Evolutionary conservation across 2,797 vertebrate genomes (phyloP).

Genomic region (Saxicola maurus): DNA sequence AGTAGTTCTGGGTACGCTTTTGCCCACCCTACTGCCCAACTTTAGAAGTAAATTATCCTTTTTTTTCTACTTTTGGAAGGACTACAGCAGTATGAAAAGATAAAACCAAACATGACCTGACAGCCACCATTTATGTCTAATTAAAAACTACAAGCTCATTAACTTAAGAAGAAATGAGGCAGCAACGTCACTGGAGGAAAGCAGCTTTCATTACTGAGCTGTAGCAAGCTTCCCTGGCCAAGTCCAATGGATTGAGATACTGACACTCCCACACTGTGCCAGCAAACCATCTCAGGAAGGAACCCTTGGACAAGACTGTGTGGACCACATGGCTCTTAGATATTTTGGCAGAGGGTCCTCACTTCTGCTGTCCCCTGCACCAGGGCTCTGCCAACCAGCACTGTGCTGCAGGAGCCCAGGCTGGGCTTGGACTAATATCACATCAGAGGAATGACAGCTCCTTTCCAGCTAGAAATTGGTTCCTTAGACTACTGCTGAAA

Average conservation of each 20-base stretch:
- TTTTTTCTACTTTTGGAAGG: not conserved
- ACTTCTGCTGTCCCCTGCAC: not conserved
- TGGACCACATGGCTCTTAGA: fast-evolving
- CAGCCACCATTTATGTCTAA: not conserved
- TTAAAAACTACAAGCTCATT: slow-evolving; percentile 31
- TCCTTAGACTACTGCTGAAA: not conserved
- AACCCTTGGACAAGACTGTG: not conserved
- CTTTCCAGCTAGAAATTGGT: not conserved
- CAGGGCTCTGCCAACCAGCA: not conserved
- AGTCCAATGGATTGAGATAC: fast-evolving
- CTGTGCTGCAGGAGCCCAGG: fast-evolving
- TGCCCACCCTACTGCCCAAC: not conserved
- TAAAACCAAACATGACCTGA: not conserved
- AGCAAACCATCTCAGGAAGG: not conserved
- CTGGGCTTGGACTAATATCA: not conserved
- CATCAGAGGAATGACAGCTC: fast-evolving
- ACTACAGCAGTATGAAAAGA: not conserved
- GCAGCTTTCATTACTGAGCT: slow-evolving; percentile 1
- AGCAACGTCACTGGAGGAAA: not conserved
- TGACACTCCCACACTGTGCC: not conserved
- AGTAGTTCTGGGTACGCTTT: not conserved
- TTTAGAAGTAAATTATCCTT: not conserved
- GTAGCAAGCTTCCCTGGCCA: not conserved
- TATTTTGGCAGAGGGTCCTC: not conserved
- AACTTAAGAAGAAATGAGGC: not conserved